A percentile compares a stretch with the other conserved stretches of the same genome.
These are phyloP conservation scores for Centropristis striata DNA, from an alignment of 2,113 vertebrate genomes.

Conservation along the genomic window DNA sequence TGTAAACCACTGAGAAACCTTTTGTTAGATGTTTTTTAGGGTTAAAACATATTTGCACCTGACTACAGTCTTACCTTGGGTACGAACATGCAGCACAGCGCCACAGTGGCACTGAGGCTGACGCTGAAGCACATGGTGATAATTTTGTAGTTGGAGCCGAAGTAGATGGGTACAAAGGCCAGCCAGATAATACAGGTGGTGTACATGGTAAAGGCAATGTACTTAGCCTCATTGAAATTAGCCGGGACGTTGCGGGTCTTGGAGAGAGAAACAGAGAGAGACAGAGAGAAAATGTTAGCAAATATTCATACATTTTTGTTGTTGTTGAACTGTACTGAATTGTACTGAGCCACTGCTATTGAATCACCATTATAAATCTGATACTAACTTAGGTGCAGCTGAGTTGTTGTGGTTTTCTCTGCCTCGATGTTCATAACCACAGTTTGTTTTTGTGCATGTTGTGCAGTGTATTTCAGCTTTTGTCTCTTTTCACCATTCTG, in stretches of 20 bases:
- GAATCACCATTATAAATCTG: neutral
- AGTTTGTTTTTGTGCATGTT: neutral
- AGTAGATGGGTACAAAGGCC: slow-evolving; percentile 99
- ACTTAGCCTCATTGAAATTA: slow-evolving; percentile 99
- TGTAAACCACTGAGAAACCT: no score
- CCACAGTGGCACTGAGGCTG: slow-evolving; percentile 97
- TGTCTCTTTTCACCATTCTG: slow-evolving; percentile 23
- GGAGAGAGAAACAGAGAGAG: slow-evolving; percentile 20
- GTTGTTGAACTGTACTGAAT: no score
- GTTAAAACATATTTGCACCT: no score
- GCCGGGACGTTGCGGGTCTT: slow-evolving; percentile 97
- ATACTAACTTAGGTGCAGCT: neutral
- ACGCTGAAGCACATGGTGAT: slow-evolving; percentile 99
- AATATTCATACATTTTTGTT: neutral
- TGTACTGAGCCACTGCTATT: no score
- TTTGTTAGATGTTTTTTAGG: no score
- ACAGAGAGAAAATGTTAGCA: neutral
- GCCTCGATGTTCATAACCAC: slow-evolving; percentile 2
- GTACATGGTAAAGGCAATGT: slow-evolving; percentile 99
- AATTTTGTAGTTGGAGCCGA: slow-evolving; percentile 99
- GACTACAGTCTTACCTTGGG: slow-evolving; percentile 92
- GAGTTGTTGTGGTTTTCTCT: slow-evolving; percentile 1
- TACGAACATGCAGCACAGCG: slow-evolving; percentile 97
- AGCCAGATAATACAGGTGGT: slow-evolving; percentile 99
- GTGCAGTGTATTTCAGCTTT: slow-evolving; percentile 13